A percentile compares a stretch with the other conserved stretches of the same genome.
These are phyloP conservation scores for Hoplostethus mediterraneus DNA, from an alignment of 2,797 vertebrate species.

Conservation along the genomic window DNA sequence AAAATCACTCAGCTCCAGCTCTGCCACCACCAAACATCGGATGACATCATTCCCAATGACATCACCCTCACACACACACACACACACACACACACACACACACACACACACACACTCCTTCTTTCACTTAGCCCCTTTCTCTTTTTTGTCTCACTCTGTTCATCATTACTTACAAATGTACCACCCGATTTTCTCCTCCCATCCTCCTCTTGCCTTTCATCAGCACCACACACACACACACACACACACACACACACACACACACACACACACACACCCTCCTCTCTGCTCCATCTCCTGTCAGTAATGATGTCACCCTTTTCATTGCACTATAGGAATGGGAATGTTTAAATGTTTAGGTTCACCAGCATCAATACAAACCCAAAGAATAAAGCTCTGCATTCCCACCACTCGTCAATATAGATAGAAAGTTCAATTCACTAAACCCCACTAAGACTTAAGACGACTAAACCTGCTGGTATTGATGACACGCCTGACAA, in stretches of 20 bases:
- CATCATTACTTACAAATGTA: not conserved
- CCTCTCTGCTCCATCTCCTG: not conserved
- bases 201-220: not conserved
- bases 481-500: no score
- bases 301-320: slow-evolving; percentile 35
- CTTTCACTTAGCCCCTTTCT: not conserved
- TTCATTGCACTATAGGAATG: slow-evolving; percentile 2
- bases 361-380: not conserved
- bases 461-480: no score
- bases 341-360: not conserved
- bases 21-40: slow-evolving; percentile 19
- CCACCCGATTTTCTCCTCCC: not conserved
- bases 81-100: not conserved
- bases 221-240: not conserved
- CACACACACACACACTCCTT: not conserved
- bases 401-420: no score
- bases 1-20: slow-evolving; percentile 10
- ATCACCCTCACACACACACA: slow-evolving; percentile 31
- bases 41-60: slow-evolving; percentile 60
- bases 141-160: not conserved
- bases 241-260: slow-evolving; percentile 1
- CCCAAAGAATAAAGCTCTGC: no score
- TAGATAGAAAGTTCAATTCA: no score
- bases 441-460: no score
- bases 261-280: slow-evolving; percentile 4